Evolutionary conservation across 2,888 invertebrate genomes (phyloP), one percentile per base, ranked within the genome.

Genomic region (Tetragonisca angustula): DNA sequence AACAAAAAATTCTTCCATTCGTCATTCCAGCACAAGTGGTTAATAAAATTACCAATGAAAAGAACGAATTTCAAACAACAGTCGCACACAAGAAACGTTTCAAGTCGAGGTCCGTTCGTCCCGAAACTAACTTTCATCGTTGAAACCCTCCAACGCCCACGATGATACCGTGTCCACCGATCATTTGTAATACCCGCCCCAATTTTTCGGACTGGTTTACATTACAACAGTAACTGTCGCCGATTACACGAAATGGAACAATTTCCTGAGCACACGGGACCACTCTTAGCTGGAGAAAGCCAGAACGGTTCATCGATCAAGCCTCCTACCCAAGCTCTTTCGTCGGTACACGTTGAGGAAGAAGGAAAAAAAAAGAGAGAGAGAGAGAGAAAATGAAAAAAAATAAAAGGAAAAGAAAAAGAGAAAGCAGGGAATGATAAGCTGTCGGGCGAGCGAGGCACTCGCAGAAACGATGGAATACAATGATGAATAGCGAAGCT

Each of bases 401-500:
- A 43, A 43, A 43, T 2, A 11, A 43, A 1, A 9, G 36, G 9
- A 36, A 3, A n/a, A 11, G 3, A 56, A 56, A 56, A n/a, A 59
- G 0, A 54, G 65, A 75, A 69, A 61, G n/a, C 50, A 24, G 24
- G 24, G 43, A 32, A 56, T 50, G 79, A 73, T 79, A 86, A 75
- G 72, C 77, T 88, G 85, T 87, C 80, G 75, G 85, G 81, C 84
- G 84, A 43, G 79, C 76, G 83, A 87, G 87, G 85, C 88, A 91
- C 71, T 85, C 71, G 50, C 72, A 19, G 72, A 72, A 72, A 54
- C 54, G 72, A 43, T 64, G 64, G 67, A 69, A 76, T 62, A 68
- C 68, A 75, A 61, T 50, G 59, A 71, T 80, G 56, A 59, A 56
- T 64, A 71, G 81, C 32, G 52, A 24, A 27, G 21, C 52, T 49